Base-by-base conservation (phyloP, 2,888 invertebrate genomes). In the Drosophila flavopinicola region DNA sequence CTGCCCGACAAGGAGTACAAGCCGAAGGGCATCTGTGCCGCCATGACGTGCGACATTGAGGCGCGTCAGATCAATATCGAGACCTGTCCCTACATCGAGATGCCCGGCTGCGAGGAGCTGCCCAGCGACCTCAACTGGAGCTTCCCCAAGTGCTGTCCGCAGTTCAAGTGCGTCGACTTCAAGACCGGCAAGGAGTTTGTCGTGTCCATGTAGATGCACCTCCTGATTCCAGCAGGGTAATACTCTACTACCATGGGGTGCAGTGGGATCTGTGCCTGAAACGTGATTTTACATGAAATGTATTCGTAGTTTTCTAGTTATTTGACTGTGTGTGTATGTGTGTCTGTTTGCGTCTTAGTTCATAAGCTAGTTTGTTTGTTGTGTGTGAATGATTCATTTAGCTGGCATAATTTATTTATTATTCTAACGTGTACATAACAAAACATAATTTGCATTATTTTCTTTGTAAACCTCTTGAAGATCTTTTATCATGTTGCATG, bases 1-100 rank as follows among this genome's bases (percentile, higher is more conserved):
- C 74, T 90, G 45, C 91, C 90, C 53, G 77, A 87, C 67, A 91
- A 91, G 85, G 91, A 90, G 60, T 91, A 91, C 78, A 89, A 87
- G 66, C 90, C 90, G 72, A 91, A 90, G 84, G 91, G 91, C 75
- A 90, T 91, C 64, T 91, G 91, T 65, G 91, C 91, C 42, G 82
- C 87, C 25, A 88, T 91, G 89, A 90, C 88, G 61, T 91, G 91
- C 79, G 88, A 90, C 78, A 83, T 89, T 67, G 66, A 84, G 41
- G 71, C 85, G 39, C 86, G 85, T 52, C 83, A 86, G 52, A 90
- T 91, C 58, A 88, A 89, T 66, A 90, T 91, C 78, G 90, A 90
- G 83, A 91, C 91, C 57, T 91, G 91, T 70, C 91, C 91, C 60
- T 87, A 80, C 47, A 78, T 91, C 57, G 91, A 91, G 58, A 88